A percentile compares a stretch with the other conserved stretches of the same genome.
Conservation (phyloP, 1,140 invertebrate species). For the Plutomurus gul region DNA sequence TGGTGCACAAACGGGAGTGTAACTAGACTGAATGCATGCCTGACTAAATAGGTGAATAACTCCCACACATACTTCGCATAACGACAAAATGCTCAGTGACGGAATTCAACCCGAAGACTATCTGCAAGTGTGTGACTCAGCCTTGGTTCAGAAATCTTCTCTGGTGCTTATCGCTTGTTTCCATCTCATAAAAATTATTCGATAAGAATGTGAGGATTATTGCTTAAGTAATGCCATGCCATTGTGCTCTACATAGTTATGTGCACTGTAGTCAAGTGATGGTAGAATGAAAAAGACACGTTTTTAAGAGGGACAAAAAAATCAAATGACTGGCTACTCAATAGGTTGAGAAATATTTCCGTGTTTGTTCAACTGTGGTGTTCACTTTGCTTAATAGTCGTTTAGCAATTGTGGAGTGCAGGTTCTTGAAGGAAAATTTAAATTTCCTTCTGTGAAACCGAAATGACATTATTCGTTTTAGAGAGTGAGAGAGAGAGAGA, state of each 20-base stretch:
- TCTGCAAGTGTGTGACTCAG: neutral
- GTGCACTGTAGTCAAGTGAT: neutral
- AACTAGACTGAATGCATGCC: neutral
- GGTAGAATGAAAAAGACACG: neutral
- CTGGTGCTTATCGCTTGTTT: neutral
- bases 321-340: too few species aligned
- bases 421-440: neutral
- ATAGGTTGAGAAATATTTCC: too few species aligned
- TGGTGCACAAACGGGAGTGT: neutral
- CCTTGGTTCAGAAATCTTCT: neutral
- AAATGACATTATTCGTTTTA: constrained; percentile 29
- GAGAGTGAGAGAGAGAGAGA: neutral
- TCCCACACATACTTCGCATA: neutral
- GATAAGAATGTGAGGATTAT: neutral
- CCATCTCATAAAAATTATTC: neutral
- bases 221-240: too few species aligned
- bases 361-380: too few species aligned
- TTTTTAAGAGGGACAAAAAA: too few species aligned
- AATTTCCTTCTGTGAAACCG: constrained; percentile 12
- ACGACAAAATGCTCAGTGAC: neutral
- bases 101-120: neutral
- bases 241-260: too few species aligned
- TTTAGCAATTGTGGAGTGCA: neutral
- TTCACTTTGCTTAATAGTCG: too few species aligned
- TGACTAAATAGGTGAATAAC: neutral